phyloP scores from a whole-genome alignment of 2,113 vertebrate species.

The Misgurnus anguillicaudatus region DNA sequence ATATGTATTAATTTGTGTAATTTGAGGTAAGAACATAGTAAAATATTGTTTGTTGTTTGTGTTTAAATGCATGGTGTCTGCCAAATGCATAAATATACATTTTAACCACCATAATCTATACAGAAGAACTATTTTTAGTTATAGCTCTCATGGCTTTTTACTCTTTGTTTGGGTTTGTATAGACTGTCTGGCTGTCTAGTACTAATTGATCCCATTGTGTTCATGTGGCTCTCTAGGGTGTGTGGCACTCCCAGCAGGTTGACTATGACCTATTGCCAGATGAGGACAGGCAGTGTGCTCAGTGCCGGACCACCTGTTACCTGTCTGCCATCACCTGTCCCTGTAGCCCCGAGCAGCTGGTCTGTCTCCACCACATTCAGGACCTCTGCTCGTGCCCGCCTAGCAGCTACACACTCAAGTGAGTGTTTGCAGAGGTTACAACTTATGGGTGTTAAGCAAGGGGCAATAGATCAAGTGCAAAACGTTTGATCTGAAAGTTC shows the following conservation, averaged over 20 bases:
- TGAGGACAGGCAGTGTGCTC: constrained; percentile 90
- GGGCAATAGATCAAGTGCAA: neutral
- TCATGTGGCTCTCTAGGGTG: constrained; percentile 75
- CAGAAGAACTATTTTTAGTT: neutral
- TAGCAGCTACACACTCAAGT: constrained; percentile 85
- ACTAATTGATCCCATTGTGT: constrained; percentile 42
- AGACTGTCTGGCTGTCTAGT: neutral
- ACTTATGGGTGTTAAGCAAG: neutral
- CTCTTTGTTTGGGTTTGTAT: constrained; percentile 5
- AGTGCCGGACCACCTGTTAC: constrained; percentile 96
- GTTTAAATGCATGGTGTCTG: too few species aligned
- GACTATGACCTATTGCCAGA: constrained; percentile 90
- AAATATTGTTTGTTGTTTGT: too few species aligned
- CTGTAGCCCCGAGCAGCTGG: constrained; percentile 83
- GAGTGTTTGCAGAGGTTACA: constrained; percentile 62
- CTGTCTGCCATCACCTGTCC: constrained; percentile 91
- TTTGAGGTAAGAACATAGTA: too few species aligned
- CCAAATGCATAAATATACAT: too few species aligned
- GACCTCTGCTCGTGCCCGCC: constrained; percentile 86
- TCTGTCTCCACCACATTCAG: constrained; percentile 86
- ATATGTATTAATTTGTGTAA: too few species aligned
- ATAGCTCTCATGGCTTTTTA: neutral
- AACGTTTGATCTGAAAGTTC: neutral
- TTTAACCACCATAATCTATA: neutral
- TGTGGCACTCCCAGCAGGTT: constrained; percentile 80